phyloP scores from a whole-genome alignment of 2,888 invertebrate genomes.

The Melipona beecheii region DNA sequence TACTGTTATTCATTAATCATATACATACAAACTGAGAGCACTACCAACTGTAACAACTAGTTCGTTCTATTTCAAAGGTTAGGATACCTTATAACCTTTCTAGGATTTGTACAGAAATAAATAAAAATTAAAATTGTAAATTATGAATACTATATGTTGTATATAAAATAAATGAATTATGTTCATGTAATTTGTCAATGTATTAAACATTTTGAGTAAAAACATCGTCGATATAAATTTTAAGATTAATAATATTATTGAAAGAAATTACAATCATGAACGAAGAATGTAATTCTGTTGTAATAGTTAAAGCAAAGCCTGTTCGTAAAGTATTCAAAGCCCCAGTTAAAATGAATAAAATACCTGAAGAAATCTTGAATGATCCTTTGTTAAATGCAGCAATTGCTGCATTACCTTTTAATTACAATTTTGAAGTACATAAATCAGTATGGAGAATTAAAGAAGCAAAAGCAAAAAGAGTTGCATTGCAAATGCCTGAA shows the following conservation, averaged over 20 bases:
- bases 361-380: slow-evolving; percentile 91
- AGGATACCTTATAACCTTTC: slow-evolving; percentile 29
- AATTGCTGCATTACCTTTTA: slow-evolving; percentile 91
- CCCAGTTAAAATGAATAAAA: slow-evolving; percentile 90
- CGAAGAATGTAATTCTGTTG: slow-evolving; percentile 55
- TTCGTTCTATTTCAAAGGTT: slow-evolving; percentile 19
- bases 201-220: neutral
- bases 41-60: neutral
- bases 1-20: neutral
- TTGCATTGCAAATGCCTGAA: slow-evolving; percentile 99
- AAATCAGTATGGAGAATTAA: slow-evolving; percentile 99
- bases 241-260: neutral
- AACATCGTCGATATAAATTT: slow-evolving; percentile 17
- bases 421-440: slow-evolving; percentile 99
- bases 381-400: slow-evolving; percentile 90
- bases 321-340: slow-evolving; percentile 92
- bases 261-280: slow-evolving; percentile 46
- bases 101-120: neutral
- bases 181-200: neutral
- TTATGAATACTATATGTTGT: neutral
- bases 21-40: slow-evolving; percentile 1
- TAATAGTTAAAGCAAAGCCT: slow-evolving; percentile 92
- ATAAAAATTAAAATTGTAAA: neutral
- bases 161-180: neutral
- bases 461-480: slow-evolving; percentile 92